Evolutionary conservation across 2,113 vertebrate species (phyloP), one percentile per base, ranked within the genome.

Genomic region (Ictalurus punctatus): DNA sequence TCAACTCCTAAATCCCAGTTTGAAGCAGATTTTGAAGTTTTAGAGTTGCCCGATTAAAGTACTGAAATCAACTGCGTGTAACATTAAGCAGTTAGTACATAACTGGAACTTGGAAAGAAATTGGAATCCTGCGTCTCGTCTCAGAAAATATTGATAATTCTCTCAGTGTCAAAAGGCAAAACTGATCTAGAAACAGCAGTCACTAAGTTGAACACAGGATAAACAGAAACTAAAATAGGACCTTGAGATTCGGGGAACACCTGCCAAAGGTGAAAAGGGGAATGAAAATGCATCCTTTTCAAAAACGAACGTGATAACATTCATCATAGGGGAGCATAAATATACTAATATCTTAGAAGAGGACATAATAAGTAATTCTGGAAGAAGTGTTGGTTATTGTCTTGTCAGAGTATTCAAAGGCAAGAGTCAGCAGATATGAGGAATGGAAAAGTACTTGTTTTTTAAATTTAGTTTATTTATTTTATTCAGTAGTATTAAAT

Each of bases 251-350:
- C 63, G 40, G 61, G n/a, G 63, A 81, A 23, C n/a, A 23, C 19
- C 25, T 52, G 86, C 40, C 27, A 56, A 81, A 87, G 78, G 78
- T 82, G 86, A 87, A 87, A 58, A 69, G 61, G 76, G 59, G 44
- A 67, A 67, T 34, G 73, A 81, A 80, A 87, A 87, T 34, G 59
- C 86, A 81, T 81, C 86, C 86, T 87, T 14, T 81, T 16, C 48
- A 52, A 19, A 87, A 67, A 81, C 17, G 12, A 67, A 87, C 34
- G 5, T 48, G 86, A 80, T 16, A 40, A 40, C 34, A 76, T 76
- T 71, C 6, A 79, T 37, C 59, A 87, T 69, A 81, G 84, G 34
- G 25, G 8, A 74, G 12, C 17, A 27, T 34, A 34, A 12, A 71
- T 63, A 30, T 13, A 78, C 54, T 67, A 63, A 19, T 63, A 79